Evolutionary conservation across 2,113 vertebrate species (phyloP).

Genomic region (Alces alces): DNA sequence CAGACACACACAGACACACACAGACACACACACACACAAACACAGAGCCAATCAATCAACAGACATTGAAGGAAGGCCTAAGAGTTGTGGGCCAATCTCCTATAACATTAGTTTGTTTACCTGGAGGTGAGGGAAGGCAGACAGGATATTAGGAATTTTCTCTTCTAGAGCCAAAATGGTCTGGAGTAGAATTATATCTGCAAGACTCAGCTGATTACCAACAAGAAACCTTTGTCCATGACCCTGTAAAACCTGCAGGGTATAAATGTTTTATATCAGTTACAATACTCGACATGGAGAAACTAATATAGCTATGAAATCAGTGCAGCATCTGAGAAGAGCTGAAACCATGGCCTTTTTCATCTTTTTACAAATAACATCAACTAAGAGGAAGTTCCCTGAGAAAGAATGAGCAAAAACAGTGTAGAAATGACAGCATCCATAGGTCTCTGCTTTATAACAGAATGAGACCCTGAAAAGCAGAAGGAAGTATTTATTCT

Average conservation of each 20-base stretch:
- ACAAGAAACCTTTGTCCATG: conserved; percentile 82
- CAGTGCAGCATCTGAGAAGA: background rate
- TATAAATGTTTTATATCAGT: background rate
- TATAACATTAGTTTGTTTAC: conserved; percentile 70
- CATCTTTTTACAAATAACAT: background rate
- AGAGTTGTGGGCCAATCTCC: background rate
- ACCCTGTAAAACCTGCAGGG: conserved; percentile 77
- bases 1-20: background rate
- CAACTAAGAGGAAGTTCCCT: background rate
- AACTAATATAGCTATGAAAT: background rate
- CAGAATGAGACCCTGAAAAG: background rate
- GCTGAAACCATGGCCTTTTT: background rate
- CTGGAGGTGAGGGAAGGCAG: conserved; percentile 85
- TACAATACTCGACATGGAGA: background rate
- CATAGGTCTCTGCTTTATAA: background rate
- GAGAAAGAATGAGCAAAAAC: background rate
- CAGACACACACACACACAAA: background rate
- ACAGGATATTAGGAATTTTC: conserved; percentile 80
- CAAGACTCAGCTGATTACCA: conserved; percentile 85
- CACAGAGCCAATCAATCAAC: background rate
- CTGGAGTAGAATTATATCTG: conserved; percentile 88
- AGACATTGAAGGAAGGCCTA: background rate
- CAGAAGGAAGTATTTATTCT: background rate
- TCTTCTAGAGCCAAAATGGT: conserved; percentile 90
- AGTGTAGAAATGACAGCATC: background rate